These are phyloP conservation scores for Whitmania pigra DNA, from an alignment of 1,140 invertebrate genomes.

Conservation along the genomic window DNA sequence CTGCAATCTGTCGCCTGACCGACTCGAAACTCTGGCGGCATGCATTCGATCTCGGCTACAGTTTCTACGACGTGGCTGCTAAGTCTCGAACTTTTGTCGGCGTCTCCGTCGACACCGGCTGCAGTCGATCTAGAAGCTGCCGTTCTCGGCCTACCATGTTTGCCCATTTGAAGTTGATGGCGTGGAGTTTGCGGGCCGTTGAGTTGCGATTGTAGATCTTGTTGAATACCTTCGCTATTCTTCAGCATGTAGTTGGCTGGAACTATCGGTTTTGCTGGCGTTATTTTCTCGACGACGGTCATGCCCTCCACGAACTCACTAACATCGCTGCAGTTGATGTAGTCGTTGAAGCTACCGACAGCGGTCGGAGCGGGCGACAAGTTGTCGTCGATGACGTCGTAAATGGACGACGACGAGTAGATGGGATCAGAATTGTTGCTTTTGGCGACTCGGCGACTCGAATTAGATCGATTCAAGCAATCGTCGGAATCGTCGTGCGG, in stretches of 20 bases:
- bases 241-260: slow-evolving; percentile 25
- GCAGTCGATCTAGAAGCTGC: too few species aligned
- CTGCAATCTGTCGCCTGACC: too few species aligned
- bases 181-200: too few species aligned
- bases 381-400: slow-evolving; percentile 2
- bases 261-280: not conserved
- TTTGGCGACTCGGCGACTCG: not conserved
- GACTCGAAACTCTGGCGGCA: too few species aligned
- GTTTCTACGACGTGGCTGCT: too few species aligned
- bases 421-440: not conserved
- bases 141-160: too few species aligned
- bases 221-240: not conserved
- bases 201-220: too few species aligned
- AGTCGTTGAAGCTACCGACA: not conserved
- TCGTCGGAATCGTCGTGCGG: slow-evolving; percentile 1
- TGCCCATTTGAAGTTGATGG: too few species aligned
- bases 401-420: slow-evolving; percentile 9
- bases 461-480: not conserved
- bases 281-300: not conserved
- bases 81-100: too few species aligned
- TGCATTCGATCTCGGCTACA: too few species aligned
- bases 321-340: not conserved
- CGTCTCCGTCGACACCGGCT: too few species aligned
- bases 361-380: not conserved
- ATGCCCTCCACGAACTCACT: not conserved